Percentiles rank a stretch among this genome's conserved stretches.
Conservation (phyloP, 2,888 invertebrate species). For the Aromia moschata region DNA sequence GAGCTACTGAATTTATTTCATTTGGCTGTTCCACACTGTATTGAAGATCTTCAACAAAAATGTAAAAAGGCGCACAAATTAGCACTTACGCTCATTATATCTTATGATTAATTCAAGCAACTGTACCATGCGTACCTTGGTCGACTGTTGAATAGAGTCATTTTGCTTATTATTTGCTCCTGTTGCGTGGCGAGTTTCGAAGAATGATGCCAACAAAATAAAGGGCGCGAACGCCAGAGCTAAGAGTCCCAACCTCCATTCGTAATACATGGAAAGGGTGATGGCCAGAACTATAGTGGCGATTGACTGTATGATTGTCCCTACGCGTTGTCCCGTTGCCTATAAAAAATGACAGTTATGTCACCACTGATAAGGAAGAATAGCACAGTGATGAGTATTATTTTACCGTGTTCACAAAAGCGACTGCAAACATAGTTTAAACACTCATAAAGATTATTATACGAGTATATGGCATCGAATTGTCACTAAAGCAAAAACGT, state of each 20-base stretch:
- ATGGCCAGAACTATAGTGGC: constrained; percentile 75
- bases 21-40: too few relatives aligned
- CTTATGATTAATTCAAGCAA: neutral
- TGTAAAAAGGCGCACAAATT: too few relatives aligned
- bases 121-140: constrained; percentile 67
- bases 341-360: constrained; percentile 54
- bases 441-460: too few relatives aligned
- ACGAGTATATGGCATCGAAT: too few relatives aligned
- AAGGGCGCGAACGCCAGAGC: constrained; percentile 78
- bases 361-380: too few relatives aligned
- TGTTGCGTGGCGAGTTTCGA: constrained; percentile 73
- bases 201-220: constrained; percentile 72
- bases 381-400: too few relatives aligned
- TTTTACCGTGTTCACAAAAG: too few relatives aligned
- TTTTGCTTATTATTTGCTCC: constrained; percentile 75
- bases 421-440: too few relatives aligned
- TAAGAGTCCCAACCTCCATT: constrained; percentile 79
- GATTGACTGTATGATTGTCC: constrained; percentile 77
- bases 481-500: too few relatives aligned
- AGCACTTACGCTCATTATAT: too few relatives aligned
- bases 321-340: constrained; percentile 84
- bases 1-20: too few relatives aligned
- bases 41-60: too few relatives aligned
- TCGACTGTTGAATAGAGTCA: constrained; percentile 75
- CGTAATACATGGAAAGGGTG: constrained; percentile 73